Evolutionary conservation across 2,888 invertebrate species (phyloP).

Genomic region (Mythimna loreyi): DNA sequence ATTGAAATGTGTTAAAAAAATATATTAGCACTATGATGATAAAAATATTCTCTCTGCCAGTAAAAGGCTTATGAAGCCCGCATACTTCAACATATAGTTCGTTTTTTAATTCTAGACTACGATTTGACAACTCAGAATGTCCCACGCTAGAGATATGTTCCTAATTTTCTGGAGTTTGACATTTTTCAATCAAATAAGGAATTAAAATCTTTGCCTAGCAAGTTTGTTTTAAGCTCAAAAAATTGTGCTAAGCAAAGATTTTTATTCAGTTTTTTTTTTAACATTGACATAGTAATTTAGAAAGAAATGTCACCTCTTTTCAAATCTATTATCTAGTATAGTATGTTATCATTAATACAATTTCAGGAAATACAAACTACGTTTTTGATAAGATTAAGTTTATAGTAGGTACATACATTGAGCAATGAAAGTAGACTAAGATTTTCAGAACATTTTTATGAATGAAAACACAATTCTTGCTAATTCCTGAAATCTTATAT

Average conservation of each 20-base stretch:
- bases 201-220: neutral
- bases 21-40: too few relatives aligned
- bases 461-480: neutral
- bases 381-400: neutral
- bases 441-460: neutral
- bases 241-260: too few relatives aligned
- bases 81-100: too few relatives aligned
- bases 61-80: too few relatives aligned
- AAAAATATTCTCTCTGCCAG: too few relatives aligned
- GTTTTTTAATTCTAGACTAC: too few relatives aligned
- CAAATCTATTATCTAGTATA: neutral
- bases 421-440: neutral
- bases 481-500: neutral
- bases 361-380: slow-evolving; percentile 13
- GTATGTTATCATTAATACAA: slow-evolving; percentile 12
- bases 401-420: neutral
- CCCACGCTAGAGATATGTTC: too few relatives aligned
- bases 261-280: too few relatives aligned
- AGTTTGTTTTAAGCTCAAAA: neutral
- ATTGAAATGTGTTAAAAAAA: too few relatives aligned
- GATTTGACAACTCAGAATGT: too few relatives aligned
- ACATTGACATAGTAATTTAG: neutral
- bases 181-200: too few relatives aligned
- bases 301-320: slow-evolving; percentile 2
- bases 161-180: too few relatives aligned